Base-by-base conservation (phyloP, 2,113 vertebrate species). In the Saccopteryx leptura region DNA sequence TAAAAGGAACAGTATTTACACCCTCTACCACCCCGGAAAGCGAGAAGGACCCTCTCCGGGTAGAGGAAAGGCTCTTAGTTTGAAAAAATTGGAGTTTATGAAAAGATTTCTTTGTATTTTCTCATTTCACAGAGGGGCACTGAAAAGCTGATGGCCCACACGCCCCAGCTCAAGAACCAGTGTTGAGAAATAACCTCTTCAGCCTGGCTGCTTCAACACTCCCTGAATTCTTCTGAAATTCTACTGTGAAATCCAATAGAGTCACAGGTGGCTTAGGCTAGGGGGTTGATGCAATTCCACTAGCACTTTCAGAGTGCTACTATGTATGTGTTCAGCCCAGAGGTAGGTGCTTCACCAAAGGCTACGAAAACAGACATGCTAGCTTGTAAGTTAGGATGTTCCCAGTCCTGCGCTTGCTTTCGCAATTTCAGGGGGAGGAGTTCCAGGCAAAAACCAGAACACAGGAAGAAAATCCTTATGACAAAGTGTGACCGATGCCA, bases 1-100 rank as follows among this genome's bases (percentile, higher is more conserved):
- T 80, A 88, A 88, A 91, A 93, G 24, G 87, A 72, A 79, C n/a
- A 10, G 52, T 19, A 52, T 94, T 94, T 39, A 92, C 56, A 39
- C 31, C 7, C 12, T 23, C 24, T 15, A 9, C 2, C 8, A 17
- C 14, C 5, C 13, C 28, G 74, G 63, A 78, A 54, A 17, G 58
- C 74, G 50, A 87, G 23, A 92, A 65, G 33, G n/a, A 78, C 15
- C 79, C 61, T 88, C 50, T 96, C 23, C 69, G 65, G 76, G 93
- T 61, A 52, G 84, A 84, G 63, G 7, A 26, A 89, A 92, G 39
- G 28, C 80, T 90, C 89, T 83, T 6, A 61, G 33, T 14, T 63
- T 58, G 60, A 68, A n/a, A 84, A 95, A 52, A 24, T 24, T 50
- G 11, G 90, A 66, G 54, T 52, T 79, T 54, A 75, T 7, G n/a